These are phyloP conservation scores for Probaryconus sp. DNA, from an alignment of 1,140 invertebrate genomes.

Conservation along the genomic window DNA sequence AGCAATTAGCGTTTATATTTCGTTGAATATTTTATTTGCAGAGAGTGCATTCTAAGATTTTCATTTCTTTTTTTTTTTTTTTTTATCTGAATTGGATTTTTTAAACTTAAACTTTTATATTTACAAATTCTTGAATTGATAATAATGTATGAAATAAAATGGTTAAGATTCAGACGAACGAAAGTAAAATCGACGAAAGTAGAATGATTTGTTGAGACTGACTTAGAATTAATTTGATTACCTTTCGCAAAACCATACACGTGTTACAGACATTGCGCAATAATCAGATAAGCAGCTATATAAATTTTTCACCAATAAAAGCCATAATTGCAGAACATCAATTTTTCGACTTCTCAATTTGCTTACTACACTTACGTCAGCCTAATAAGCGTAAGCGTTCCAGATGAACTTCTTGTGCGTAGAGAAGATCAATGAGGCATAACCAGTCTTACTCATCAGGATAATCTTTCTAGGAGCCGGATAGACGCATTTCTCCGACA, in stretches of 20 bases:
- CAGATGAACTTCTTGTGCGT: constrained; percentile 51
- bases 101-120: too few relatives aligned
- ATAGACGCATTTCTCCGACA: constrained; percentile 45
- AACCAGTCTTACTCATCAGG: constrained; percentile 41
- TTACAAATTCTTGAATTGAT: too few relatives aligned
- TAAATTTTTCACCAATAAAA: constrained; percentile 20
- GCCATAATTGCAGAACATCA: constrained; percentile 38
- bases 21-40: constrained; percentile 54
- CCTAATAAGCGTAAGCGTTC: too few relatives aligned
- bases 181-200: background rate
- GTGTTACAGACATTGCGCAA: constrained; percentile 8
- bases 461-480: constrained; percentile 30
- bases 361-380: constrained; percentile 52
- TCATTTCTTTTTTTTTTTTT: too few relatives aligned
- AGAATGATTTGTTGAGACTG: constrained; percentile 18
- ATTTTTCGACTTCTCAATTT: constrained; percentile 49
- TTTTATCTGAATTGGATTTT: too few relatives aligned
- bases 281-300: constrained; percentile 28
- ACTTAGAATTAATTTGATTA: constrained; percentile 29
- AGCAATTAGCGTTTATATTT: constrained; percentile 41
- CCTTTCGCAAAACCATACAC: background rate
- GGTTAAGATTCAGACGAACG: too few relatives aligned
- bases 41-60: too few relatives aligned
- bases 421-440: constrained; percentile 44
- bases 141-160: too few relatives aligned